Evolutionary conservation across 37 sponge, comb jelly and placozoan genomes (phyloP).

Genomic region (Hormiphora californensis): DNA sequence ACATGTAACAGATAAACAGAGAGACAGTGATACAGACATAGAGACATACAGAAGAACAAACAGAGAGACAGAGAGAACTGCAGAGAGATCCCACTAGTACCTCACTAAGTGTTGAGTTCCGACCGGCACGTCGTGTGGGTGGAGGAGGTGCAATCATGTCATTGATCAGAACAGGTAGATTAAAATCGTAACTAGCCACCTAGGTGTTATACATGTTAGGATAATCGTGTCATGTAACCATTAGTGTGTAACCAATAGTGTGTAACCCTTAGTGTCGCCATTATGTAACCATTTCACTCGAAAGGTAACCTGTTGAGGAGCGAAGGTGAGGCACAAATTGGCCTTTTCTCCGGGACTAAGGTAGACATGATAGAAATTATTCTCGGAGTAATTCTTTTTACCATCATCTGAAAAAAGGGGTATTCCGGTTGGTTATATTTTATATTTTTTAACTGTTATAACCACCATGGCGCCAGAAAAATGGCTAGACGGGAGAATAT

Average conservation of each 20-base stretch:
- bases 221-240: neutral
- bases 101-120: no score
- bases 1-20: neutral
- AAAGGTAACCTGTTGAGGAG: slow-evolving; percentile 51
- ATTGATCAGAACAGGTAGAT: slow-evolving; percentile 82
- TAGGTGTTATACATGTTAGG: neutral
- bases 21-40: neutral
- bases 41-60: no score
- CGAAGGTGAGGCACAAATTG: slow-evolving; percentile 53
- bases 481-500: no score
- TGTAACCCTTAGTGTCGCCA: neutral
- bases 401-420: slow-evolving; percentile 25
- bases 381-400: slow-evolving; percentile 41
- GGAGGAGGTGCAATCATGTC: slow-evolving; percentile 66
- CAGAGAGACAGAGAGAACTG: no score
- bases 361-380: slow-evolving; percentile 52
- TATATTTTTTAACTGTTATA: no score
- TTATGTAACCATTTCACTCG: neutral
- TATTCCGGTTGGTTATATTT: no score
- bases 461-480: no score
- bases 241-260: neutral
- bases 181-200: slow-evolving; percentile 86
- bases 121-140: no score
- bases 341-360: slow-evolving; percentile 54
- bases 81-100: no score